Evolutionary conservation across 2,797 vertebrate genomes (phyloP).

Genomic region (Tangara arthus): DNA sequence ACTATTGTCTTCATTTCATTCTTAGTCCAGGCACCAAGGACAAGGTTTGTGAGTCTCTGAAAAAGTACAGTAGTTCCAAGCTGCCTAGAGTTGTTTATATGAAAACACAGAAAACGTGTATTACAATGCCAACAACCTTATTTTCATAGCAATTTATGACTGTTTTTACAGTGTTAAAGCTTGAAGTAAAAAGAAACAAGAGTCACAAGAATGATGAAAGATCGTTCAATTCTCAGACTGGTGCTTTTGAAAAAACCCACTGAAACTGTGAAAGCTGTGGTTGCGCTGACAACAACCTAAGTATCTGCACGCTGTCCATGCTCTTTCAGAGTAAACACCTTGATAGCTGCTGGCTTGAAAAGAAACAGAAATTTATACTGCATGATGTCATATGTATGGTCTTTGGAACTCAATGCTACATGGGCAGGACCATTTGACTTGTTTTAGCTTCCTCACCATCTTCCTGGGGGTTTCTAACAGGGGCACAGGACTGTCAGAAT

Average conservation of each 20-base stretch:
- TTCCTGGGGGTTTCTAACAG: not conserved
- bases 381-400: not conserved
- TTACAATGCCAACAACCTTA: not conserved
- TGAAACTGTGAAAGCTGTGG: not conserved
- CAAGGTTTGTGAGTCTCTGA: not conserved
- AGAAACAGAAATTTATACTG: not conserved
- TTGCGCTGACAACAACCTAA: not conserved
- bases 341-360: not conserved
- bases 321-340: not conserved
- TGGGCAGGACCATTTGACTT: not conserved
- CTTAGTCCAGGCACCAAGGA: not conserved
- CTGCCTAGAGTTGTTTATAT: not conserved
- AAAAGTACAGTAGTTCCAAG: not conserved
- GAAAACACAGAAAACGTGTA: not conserved
- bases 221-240: not conserved
- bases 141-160: not conserved
- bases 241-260: not conserved
- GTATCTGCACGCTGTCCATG: not conserved
- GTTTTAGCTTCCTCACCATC: not conserved
- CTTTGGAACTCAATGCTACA: accelerated
- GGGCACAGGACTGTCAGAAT: not conserved
- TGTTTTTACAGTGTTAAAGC: not conserved
- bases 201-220: not conserved
- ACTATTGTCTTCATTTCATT: not conserved
- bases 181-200: not conserved